Evolutionary conservation across 2,888 invertebrate species (phyloP).

Genomic region (Erynnis tages): DNA sequence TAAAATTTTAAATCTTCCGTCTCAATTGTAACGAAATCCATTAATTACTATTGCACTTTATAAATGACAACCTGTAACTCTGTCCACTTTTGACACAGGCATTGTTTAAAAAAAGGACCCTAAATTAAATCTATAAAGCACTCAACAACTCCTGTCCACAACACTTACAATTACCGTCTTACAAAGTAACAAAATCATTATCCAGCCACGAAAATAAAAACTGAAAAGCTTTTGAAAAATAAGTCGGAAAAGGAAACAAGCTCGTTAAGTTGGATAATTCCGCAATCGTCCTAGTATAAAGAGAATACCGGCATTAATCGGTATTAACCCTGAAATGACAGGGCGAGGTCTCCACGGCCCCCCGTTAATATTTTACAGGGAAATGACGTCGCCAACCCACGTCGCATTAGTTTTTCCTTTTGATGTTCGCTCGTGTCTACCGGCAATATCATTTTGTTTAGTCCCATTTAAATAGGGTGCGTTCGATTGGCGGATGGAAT

Average conservation of each 20-base stretch:
- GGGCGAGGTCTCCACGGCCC: constrained; percentile 54
- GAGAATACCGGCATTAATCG: constrained; percentile 58
- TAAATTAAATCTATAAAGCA: no score
- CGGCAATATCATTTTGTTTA: constrained; percentile 67
- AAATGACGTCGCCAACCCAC: constrained; percentile 61
- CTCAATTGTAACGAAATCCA: no score
- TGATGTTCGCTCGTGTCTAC: constrained; percentile 69
- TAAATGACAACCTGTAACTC: no score
- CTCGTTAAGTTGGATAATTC: constrained; percentile 59
- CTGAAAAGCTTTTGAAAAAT: constrained; percentile 27
- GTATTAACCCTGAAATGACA: constrained; percentile 70
- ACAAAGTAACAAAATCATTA: constrained; percentile 10
- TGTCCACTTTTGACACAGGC: no score
- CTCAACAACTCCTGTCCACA: no score
- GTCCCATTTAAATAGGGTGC: constrained; percentile 51
- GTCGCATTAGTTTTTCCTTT: constrained; percentile 75
- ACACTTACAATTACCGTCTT: neutral
- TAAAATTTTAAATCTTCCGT: no score
- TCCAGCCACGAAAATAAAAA: constrained; percentile 4
- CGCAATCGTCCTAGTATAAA: constrained; percentile 54
- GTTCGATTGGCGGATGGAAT: constrained; percentile 37
- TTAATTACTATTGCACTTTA: no score
- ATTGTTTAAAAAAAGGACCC: no score
- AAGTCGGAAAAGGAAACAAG: constrained; percentile 31
- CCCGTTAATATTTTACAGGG: constrained; percentile 72